Base-by-base conservation (phyloP, 2,888 invertebrate species). In the Rotaria sp. region DNA sequence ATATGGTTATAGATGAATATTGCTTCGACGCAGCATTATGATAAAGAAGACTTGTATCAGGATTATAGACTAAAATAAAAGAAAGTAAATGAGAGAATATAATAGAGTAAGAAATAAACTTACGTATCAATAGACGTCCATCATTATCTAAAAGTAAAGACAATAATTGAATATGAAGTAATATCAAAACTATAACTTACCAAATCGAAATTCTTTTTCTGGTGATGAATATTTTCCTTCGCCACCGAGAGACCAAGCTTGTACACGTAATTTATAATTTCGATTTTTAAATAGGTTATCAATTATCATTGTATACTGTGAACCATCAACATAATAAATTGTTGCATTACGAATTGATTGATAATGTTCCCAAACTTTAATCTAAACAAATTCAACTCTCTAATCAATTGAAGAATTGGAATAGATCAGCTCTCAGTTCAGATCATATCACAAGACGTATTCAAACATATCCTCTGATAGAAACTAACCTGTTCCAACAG, bases 351-450 rank as follows among this genome's bases (percentile, higher is more conserved):
- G 48, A 35, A 87, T 85, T 41, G 52, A n/a, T 41, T 87, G 87
- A 52, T 85, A 85, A 84, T 87, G 57, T 85, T 87, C 87, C 85
- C 85, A 87, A 48, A 87, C 55, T 85, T 87, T 87, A 21, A 87
- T 57, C 52, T 87, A 87, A 85, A 75, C 1, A 21, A 57, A 75
- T 38, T 10, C 24, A 41, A 41, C 15, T 41, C 26, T 5, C 45
- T 45, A 45, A 45, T 45, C 45, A 45, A 45, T 45, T 45, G 45
- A 45, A 45, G 11, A 45, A 5, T 45, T 8, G 7, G 11, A 8
- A 45, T 45, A 8, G 11, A 45, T 45, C 45, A 45, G 5, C 11
- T 45, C 11, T 11, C 11, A 45, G 11, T 45, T 45, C 45, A 45
- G 11, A 45, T 45, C 45, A 45, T 45, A 45, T 8, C 11, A 45